Conservation (phyloP, 64 coral and sea anemone species). For the Montipora foliosa region DNA sequence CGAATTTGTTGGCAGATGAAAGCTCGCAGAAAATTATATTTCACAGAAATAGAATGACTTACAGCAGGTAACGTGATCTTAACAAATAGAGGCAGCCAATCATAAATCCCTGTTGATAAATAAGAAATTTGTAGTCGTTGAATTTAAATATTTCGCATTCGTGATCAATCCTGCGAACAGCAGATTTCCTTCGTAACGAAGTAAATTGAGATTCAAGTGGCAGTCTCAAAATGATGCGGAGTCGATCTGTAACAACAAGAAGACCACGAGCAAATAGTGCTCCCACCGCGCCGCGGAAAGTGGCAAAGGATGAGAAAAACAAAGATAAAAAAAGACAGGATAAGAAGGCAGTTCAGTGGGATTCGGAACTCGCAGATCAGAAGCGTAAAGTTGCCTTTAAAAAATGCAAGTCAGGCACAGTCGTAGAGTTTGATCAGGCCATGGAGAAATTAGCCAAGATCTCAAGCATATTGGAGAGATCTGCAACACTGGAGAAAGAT, state of each 20-base stretch:
- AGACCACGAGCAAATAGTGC: background rate
- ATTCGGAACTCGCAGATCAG: background rate
- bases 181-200: background rate
- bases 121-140: background rate
- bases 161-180: background rate
- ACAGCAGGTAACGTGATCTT: background rate
- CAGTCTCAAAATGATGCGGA: constrained; percentile 4
- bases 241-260: background rate
- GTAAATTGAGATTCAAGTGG: background rate
- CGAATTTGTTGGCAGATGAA: background rate
- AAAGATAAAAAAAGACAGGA: background rate
- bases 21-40: no score
- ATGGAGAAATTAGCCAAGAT: constrained; percentile 4
- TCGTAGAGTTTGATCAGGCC: constrained; percentile 7
- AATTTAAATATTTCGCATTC: background rate
- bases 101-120: background rate
- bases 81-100: background rate
- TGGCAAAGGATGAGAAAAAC: background rate
- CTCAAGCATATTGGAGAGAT: constrained; percentile 19
- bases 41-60: no score
- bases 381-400: background rate
- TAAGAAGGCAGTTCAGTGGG: constrained; percentile 35
- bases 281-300: background rate
- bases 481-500: constrained; percentile 34
- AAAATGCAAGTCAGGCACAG: constrained; percentile 20